Evolutionary conservation across 2,888 invertebrate genomes (phyloP), one percentile per base, ranked within the genome.

Genomic region (Megaustenia siamemsis): DNA sequence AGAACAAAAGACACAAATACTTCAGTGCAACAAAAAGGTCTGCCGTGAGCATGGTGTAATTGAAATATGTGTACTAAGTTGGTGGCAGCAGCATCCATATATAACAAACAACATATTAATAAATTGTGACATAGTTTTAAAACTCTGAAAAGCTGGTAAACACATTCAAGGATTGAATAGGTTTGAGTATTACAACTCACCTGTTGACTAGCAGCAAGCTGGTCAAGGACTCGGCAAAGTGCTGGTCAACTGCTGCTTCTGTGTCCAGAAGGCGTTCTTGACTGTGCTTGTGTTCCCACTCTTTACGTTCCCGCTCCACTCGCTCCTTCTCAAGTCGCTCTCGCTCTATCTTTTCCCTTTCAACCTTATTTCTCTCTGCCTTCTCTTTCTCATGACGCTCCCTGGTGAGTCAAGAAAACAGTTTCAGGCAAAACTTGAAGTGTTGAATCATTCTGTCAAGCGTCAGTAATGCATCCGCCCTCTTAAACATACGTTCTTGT

Each of bases 141-240:
- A n/a, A n/a, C n/a, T n/a, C n/a, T n/a, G n/a, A n/a, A n/a, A n/a
- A n/a, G n/a, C n/a, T n/a, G n/a, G n/a, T n/a, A n/a, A n/a, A n/a
- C 32, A 71, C 35, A 63, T 28, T 5, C 21, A 63, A 18, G 21
- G 21, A 63, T 28, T 63, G 18, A 28, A 10, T 10, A 8, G 32
- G 28, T 63, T 63, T 63, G 63, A 49, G 38, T 32, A 45, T 12
- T 28, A 28, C 8, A 40, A 84, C 71, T 56, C 73, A 85, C 40
- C 79, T 82, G 69, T 71, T 91, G 91, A 85, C 88, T 90, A 35
- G 90, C 90, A 53, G n/a, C n/a, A 90, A 81, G 63, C 86, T 86
- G 69, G 90, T 87, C 45, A 97, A 95, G 88, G 97, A 97, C 95
- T 97, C 97, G 93, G 97, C 97, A 94, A 98, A 98, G 95, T 98